Conservation (phyloP, 30 jellyfish, hydroid and myxozoan species). For the Aurelia coerulea region DNA sequence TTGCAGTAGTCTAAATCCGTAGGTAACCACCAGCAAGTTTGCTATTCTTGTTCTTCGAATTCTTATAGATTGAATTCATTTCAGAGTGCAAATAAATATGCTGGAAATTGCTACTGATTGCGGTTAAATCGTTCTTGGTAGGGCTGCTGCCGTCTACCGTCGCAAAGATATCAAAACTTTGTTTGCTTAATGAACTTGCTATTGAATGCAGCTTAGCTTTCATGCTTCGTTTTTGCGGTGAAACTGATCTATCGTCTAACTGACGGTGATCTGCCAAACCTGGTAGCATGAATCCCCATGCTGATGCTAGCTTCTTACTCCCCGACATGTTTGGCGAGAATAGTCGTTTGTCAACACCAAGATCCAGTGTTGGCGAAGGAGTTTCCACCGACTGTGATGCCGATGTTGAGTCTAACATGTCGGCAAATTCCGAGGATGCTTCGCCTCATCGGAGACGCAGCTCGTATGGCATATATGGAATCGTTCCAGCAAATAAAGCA, state of each 20-base stretch:
- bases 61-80: too few relatives aligned
- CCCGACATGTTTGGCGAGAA: constrained; percentile 55
- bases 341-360: constrained; percentile 70
- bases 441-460: constrained; percentile 66
- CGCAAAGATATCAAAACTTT: too few relatives aligned
- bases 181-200: too few relatives aligned
- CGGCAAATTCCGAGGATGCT: constrained; percentile 54
- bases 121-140: too few relatives aligned
- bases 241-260: too few relatives aligned
- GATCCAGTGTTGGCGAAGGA: constrained; percentile 80
- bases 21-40: constrained; percentile 26
- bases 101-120: too few relatives aligned
- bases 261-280: too few relatives aligned
- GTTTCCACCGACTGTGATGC: constrained; percentile 79
- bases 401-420: constrained; percentile 77
- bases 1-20: constrained; percentile 31
- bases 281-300: constrained; percentile 21
- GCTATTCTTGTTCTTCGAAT: neutral
- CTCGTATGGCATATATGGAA: constrained; percentile 64
- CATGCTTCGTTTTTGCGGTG: too few relatives aligned
- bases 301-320: constrained; percentile 39
- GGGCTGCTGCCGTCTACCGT: too few relatives aligned
- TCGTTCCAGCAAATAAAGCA: constrained; percentile 43
- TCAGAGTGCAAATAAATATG: too few relatives aligned
- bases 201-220: too few relatives aligned